Evolutionary conservation across 2,113 vertebrate genomes (phyloP), one percentile per base, ranked within the genome.

Genomic region (Anthoscopus minutus): DNA sequence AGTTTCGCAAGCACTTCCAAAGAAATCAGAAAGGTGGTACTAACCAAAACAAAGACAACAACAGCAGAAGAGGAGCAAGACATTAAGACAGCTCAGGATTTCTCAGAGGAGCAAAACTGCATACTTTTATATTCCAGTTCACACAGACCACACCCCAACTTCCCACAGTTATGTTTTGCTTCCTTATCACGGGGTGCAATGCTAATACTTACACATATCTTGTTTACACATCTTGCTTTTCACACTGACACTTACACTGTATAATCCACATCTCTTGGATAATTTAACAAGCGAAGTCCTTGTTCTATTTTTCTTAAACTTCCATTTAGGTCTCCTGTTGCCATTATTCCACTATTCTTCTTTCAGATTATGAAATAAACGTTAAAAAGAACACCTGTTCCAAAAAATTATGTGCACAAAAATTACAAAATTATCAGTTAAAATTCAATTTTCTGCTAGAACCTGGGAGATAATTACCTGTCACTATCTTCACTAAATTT

Each of bases 291-390:
- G 33, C 99, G 98, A 84, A 99, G 98, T n/a, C 98, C 98, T 93
- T 98, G 97, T 40, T 99, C 98, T 48, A 99, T 97, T 91, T 98
- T 99, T 81, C 98, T 98, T 82, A 99, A 98, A 79, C 97, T 98
- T 93, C 99, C 98, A 81, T 98, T 98, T 70, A 99, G 88, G 92
- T 99, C 99, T 88, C 99, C 99, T 38, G 98, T 98, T 64, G 98
- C 97, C 98, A 99, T 99, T 84, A 90, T 96, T 86, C 79, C 92
- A 96, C 10, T 66, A 71, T 64, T 94, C 73, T 91, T 90, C 89
- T 80, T 94, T 71, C 69, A 86, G 88, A 53, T 92, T 74, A 92
- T 47, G 19, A 92, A 94, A 94, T 27, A 77, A 47, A 24, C 3
- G 5, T 20, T n/a, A 69, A 48, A n/a, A 19, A 56, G 38, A 13